Evolutionary conservation across 2,888 invertebrate species (phyloP).

Genomic region (Tillus elongatus): DNA sequence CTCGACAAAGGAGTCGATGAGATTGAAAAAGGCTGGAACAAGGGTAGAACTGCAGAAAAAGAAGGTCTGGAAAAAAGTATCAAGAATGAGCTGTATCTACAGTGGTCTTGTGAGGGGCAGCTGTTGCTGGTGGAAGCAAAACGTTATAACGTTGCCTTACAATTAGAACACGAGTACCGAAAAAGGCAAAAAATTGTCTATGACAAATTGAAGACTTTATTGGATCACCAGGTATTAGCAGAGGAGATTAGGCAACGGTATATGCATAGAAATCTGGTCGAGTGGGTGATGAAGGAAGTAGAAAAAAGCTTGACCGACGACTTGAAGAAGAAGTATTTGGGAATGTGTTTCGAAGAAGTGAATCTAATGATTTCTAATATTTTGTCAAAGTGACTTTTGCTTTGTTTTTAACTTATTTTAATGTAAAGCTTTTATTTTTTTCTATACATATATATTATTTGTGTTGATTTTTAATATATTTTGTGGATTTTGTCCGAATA

Average conservation of each 20-base stretch:
- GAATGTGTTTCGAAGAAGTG: constrained; percentile 11
- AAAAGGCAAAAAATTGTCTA: constrained; percentile 51
- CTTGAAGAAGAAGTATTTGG: constrained; percentile 20
- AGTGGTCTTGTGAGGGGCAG: constrained; percentile 70
- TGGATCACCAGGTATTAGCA: constrained; percentile 87
- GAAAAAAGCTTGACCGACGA: constrained; percentile 26
- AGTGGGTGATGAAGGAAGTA: constrained; percentile 59
- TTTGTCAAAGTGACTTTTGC: constrained; percentile 13
- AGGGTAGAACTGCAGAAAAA: constrained; percentile 46
- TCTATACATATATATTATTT: too few relatives aligned
- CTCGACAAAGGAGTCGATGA: constrained; percentile 65
- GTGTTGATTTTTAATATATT: too few relatives aligned
- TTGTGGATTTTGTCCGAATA: too few relatives aligned
- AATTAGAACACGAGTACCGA: constrained; percentile 85
- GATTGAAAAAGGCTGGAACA: constrained; percentile 48
- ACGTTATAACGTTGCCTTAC: constrained; percentile 83
- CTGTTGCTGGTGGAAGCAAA: constrained; percentile 70
- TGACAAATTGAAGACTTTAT: constrained; percentile 63
- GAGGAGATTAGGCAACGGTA: constrained; percentile 69
- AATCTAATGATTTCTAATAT: neutral
- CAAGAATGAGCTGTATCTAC: constrained; percentile 57
- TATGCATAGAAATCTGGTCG: constrained; percentile 85
- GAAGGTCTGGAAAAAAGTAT: constrained; percentile 48
- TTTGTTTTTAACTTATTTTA: neutral
- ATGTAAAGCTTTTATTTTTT: too few relatives aligned